Percentiles rank a stretch among this genome's conserved stretches.
phyloP scores from a whole-genome alignment of 2,888 invertebrate species.

The Tachina grossa region DNA sequence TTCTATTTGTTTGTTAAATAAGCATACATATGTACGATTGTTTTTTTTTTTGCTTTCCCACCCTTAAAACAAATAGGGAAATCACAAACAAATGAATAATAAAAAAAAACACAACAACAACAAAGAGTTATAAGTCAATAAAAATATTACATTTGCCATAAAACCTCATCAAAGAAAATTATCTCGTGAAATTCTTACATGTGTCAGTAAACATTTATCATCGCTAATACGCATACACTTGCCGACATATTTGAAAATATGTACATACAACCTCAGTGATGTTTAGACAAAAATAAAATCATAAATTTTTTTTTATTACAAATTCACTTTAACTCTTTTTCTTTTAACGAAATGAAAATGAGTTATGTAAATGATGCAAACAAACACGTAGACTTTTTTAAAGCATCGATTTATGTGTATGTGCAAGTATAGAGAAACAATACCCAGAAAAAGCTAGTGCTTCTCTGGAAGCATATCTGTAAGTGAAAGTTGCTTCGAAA shows the following conservation, averaged over 20 bases:
- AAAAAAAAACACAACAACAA: conserved; percentile 11
- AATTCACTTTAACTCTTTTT: no score
- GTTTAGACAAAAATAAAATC: no score
- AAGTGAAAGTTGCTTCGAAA: no score
- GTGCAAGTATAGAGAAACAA: no score
- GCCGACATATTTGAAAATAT: not conserved
- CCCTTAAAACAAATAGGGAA: not conserved
- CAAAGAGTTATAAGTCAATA: conserved; percentile 61
- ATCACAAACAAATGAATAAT: conserved; percentile 27
- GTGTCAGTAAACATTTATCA: conserved; percentile 61
- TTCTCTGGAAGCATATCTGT: no score
- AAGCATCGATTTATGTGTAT: not conserved
- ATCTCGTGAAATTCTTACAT: conserved; percentile 63
- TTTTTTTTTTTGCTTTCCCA: not conserved
- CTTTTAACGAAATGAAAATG: no score
- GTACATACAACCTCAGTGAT: not conserved
- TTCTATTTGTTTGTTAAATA: not conserved
- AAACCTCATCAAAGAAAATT: conserved; percentile 65
- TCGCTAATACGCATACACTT: not conserved
- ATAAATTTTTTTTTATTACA: no score
- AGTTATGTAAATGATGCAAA: not conserved
- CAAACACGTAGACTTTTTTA: not conserved
- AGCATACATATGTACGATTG: not conserved
- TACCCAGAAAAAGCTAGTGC: no score
- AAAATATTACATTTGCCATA: conserved; percentile 64